These are phyloP conservation scores for Napeogenes inachia DNA, from an alignment of 2,888 invertebrate genomes.

Conservation along the genomic window DNA sequence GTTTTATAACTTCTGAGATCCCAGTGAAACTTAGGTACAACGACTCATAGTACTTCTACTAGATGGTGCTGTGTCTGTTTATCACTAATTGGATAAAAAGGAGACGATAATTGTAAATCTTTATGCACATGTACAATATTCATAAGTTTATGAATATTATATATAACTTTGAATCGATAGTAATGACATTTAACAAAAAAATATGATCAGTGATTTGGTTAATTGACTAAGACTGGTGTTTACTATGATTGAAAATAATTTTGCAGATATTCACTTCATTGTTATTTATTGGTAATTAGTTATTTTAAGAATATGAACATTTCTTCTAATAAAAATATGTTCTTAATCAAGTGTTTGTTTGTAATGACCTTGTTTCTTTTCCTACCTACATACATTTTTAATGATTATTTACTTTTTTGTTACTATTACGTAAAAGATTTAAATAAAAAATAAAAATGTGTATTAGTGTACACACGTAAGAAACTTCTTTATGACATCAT, in stretches of 20 bases:
- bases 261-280: conserved; percentile 49
- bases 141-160: not conserved
- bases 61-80: conserved; percentile 1
- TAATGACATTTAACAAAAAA: not conserved
- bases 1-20: not conserved
- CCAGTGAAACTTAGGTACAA: not conserved
- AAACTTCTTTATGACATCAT: no score
- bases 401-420: no score
- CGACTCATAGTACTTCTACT: conserved; percentile 3
- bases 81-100: not conserved
- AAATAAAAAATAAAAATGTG: no score
- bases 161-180: not conserved
- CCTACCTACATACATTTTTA: no score
- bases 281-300: conserved; percentile 72
- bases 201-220: not conserved
- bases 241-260: conserved; percentile 37
- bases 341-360: conserved; percentile 37
- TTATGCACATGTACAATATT: conserved; percentile 3
- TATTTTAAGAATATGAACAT: conserved; percentile 60
- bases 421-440: no score
- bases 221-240: conserved; percentile 15
- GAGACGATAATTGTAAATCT: not conserved
- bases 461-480: no score
- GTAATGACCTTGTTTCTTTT: not conserved
- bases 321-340: conserved; percentile 71